Conservation (phyloP, 2,797 vertebrate genomes). For the Leucoraja ocellata region DNA sequence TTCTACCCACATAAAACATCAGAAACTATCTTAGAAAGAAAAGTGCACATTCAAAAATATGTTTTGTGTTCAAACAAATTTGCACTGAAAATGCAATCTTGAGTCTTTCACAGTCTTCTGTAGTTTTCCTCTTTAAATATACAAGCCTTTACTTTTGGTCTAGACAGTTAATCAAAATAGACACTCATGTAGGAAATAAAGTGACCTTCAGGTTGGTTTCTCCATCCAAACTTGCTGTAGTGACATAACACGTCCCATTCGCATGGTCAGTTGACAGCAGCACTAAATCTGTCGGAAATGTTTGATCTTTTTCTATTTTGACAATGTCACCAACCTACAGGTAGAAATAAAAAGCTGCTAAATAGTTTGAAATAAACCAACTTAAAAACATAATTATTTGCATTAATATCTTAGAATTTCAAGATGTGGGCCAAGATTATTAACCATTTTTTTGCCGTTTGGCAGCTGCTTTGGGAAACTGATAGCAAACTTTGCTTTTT, state of each 20-base stretch:
- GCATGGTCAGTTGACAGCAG: constrained; percentile 83
- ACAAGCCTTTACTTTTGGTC: background rate
- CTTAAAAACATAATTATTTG: background rate
- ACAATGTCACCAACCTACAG: constrained; percentile 94
- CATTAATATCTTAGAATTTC: background rate
- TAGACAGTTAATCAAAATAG: background rate
- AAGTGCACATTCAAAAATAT: background rate
- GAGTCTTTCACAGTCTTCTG: background rate
- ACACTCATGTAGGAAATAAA: background rate
- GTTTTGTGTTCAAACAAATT: background rate
- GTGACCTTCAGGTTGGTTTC: constrained; percentile 95
- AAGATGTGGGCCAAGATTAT: background rate
- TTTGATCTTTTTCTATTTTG: constrained; percentile 96
- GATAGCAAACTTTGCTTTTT: background rate
- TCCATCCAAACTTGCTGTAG: constrained; percentile 90
- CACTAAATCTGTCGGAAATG: constrained; percentile 90
- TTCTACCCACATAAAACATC: background rate
- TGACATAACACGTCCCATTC: constrained; percentile 90
- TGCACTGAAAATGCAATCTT: background rate
- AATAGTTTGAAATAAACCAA: background rate
- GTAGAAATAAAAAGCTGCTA: constrained; percentile 3
- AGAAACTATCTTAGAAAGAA: background rate
- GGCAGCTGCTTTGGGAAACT: background rate
- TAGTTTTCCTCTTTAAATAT: background rate
- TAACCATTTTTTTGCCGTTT: background rate